Conservation (phyloP, 2,888 invertebrate genomes). For the Ypsolopha sequella region DNA sequence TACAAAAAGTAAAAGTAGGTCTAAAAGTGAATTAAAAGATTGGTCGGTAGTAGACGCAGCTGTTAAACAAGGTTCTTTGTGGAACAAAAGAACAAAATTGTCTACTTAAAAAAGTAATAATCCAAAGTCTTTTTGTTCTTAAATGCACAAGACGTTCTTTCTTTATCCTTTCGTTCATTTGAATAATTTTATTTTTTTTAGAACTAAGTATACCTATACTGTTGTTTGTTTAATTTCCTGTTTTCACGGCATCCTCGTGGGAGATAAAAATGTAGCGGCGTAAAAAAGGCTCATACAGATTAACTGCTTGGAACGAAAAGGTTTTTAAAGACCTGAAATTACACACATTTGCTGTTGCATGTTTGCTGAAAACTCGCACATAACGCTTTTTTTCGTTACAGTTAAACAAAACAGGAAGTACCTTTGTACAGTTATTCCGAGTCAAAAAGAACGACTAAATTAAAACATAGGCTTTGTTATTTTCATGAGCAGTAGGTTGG, state of each 20-base stretch:
- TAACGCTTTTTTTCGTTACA: neutral
- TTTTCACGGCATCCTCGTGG: too few species aligned
- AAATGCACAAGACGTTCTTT: neutral
- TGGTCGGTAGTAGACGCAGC: too few species aligned
- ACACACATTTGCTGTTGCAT: neutral
- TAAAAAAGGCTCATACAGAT: too few species aligned
- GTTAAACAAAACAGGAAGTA: neutral
- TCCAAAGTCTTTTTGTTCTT: neutral
- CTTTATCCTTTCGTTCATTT: neutral
- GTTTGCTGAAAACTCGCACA: neutral
- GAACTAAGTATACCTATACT: neutral
- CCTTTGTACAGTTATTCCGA: neutral
- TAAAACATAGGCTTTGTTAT: neutral
- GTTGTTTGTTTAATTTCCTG: too few species aligned
- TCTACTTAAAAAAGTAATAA: neutral
- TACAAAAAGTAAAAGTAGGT: neutral
- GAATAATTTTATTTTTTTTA: neutral
- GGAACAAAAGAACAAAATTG: neutral
- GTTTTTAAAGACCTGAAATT: too few species aligned
- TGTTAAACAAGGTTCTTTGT: too few species aligned
- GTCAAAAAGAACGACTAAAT: neutral
- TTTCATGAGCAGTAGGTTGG: conserved; percentile 1
- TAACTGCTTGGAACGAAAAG: too few species aligned
- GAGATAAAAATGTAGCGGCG: too few species aligned
- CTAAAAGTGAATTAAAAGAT: neutral